Conservation (phyloP, 2,888 invertebrate species). For the Watsonalla cultraria region DNA sequence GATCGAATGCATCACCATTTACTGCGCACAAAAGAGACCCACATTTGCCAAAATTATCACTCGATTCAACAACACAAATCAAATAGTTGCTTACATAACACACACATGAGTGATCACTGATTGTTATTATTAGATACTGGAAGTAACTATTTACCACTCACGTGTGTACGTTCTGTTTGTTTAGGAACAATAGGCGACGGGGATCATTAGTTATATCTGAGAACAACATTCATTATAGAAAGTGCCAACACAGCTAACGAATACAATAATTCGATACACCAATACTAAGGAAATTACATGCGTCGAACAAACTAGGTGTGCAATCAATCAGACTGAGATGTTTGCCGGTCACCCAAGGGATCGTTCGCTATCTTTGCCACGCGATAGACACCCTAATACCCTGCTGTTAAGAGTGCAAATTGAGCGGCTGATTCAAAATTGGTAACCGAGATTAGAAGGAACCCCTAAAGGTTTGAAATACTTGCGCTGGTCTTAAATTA, state of each 20-base stretch:
- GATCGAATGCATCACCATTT: too few relatives aligned
- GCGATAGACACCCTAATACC: background rate
- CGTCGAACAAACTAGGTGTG: constrained; percentile 27
- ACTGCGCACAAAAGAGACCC: too few relatives aligned
- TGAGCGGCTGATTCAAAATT: background rate
- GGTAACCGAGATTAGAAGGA: background rate
- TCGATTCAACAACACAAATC: too few relatives aligned
- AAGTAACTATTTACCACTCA: too few relatives aligned
- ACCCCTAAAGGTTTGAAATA: constrained; percentile 1
- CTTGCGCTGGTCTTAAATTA: background rate
- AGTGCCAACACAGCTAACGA: constrained; percentile 24
- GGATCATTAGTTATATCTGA: background rate
- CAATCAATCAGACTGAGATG: constrained; percentile 28
- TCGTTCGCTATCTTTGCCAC: background rate
- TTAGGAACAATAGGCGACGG: background rate
- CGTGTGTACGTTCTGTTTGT: background rate
- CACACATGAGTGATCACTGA: too few relatives aligned
- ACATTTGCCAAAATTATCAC: too few relatives aligned
- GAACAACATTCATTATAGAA: constrained; percentile 9
- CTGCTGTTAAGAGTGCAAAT: background rate
- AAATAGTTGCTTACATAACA: too few relatives aligned
- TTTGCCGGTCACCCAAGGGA: background rate
- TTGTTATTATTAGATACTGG: too few relatives aligned
- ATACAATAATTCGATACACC: constrained; percentile 26
- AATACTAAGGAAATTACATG: constrained; percentile 38